Percentiles rank a stretch among this genome's conserved stretches.
Conservation (phyloP, 2,113 vertebrate species). For the Peromyscus leucopus region DNA sequence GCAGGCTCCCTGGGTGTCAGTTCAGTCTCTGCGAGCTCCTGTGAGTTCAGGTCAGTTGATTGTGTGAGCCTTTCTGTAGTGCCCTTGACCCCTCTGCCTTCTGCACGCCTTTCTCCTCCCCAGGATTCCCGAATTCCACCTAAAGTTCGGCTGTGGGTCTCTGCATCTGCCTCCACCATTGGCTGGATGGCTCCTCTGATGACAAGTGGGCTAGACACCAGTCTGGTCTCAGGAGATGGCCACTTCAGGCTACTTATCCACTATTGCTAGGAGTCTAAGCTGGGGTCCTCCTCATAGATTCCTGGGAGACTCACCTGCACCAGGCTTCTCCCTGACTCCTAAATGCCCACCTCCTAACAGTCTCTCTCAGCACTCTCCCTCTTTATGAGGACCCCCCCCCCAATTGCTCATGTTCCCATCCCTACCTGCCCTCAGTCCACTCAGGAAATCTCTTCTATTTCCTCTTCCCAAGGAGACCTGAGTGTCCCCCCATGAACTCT, state of each 20-base stretch:
- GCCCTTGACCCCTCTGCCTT: not conserved
- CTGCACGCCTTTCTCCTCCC: not conserved
- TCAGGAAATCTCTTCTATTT: not conserved
- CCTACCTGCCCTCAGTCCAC: not conserved
- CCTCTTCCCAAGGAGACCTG: not conserved
- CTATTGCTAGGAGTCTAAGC: not conserved
- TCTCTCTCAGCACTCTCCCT: not conserved
- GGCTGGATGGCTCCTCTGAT: not conserved
- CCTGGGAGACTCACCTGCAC: not conserved
- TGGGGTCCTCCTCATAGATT: not conserved
- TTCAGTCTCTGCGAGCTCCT: not conserved
- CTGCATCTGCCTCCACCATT: not conserved
- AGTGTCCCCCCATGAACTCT: not conserved
- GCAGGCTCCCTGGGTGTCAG: not conserved
- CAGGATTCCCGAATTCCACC: not conserved
- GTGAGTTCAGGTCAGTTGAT: not conserved
- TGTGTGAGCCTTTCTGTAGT: not conserved
- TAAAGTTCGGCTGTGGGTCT: not conserved
- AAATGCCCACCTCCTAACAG: not conserved
- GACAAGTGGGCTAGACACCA: not conserved
- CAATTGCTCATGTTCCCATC: not conserved
- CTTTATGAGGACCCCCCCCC: not conserved
- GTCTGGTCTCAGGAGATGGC: not conserved
- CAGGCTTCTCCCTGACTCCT: not conserved
- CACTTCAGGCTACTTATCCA: not conserved